Base-by-base conservation (phyloP, 2,113 vertebrate genomes). In the Channa maculata region DNA sequence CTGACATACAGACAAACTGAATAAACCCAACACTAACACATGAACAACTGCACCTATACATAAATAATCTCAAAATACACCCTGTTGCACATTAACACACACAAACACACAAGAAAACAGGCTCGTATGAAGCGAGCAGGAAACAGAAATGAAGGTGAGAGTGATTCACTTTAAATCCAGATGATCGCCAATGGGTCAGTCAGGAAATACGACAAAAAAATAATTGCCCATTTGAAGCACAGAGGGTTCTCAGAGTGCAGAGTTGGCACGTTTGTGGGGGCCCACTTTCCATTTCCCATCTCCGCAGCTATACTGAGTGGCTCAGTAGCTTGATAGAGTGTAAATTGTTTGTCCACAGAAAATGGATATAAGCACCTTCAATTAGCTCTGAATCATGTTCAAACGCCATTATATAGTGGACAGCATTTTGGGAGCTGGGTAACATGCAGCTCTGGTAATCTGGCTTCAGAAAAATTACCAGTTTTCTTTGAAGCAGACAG, bases 321-420 rank as follows among this genome's bases (percentile, higher is more conserved):
- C 66, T 67, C 62, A 64, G 24, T 12, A 50, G 44, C 12, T 46
- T 78, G 80, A 80, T 62, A 64, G 24, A 71, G 48, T 71, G 64
- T 75, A 77, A 79, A 82, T 44, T 51, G 65, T 86, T 80, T 75
- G 54, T 83, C 70, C 59, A 44, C 36, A 60, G 50, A 63, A 86
- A 79, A 79, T 71, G 3, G 48, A 59, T 63, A 80, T 63, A 62
- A 71, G 71, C 75, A 71, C 57, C 64, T 76, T 72, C 54, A 76
- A 34, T 71, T 67, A 64, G 50, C 75, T 54, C 24, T 70, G 39
- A 72, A 67, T 79, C 13, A 39, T 69, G 71, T 62, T 72, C 5
- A 76, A 58, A 79, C 48, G 33, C 9, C 6, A 68, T 80, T 77
- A 44, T 54, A 63, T 61, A 24, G 24, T 24, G 24, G 24, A 48